Percentiles rank a stretch among this genome's conserved stretches.
Conservation (phyloP, 2,888 invertebrate species). For the Ryuthela nishihirai region DNA sequence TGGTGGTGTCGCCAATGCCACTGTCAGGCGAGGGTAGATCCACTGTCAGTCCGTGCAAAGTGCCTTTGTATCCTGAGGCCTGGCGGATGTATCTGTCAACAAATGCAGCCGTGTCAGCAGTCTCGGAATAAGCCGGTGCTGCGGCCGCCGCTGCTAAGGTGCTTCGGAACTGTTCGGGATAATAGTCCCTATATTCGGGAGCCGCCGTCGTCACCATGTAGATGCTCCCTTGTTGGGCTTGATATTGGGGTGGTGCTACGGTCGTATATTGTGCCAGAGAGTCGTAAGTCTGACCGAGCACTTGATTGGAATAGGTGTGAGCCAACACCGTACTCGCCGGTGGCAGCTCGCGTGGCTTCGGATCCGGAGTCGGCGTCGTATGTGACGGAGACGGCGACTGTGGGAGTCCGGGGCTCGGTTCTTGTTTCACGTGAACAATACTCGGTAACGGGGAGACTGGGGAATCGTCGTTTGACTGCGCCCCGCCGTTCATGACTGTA, state of each 20-base stretch:
- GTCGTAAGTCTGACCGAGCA: slow-evolving; percentile 18
- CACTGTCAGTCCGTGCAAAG: slow-evolving; percentile 63
- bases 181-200: slow-evolving; percentile 25
- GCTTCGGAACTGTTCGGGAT: slow-evolving; percentile 14
- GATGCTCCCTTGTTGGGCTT: too few species aligned
- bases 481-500: neutral
- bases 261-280: slow-evolving; percentile 14
- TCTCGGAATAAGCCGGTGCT: slow-evolving; percentile 24
- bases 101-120: slow-evolving; percentile 32
- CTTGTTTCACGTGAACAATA: slow-evolving; percentile 18
- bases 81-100: slow-evolving; percentile 41
- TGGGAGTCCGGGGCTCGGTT: slow-evolving; percentile 7
- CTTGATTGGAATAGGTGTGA: slow-evolving; percentile 16
- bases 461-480: neutral
- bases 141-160: slow-evolving; percentile 4
- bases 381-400: slow-evolving; percentile 5
- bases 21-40: slow-evolving; percentile 94
- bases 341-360: slow-evolving; percentile 9
- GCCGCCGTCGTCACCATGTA: slow-evolving; percentile 15
- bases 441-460: slow-evolving; percentile 14
- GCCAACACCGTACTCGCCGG: slow-evolving; percentile 21
- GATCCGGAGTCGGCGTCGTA: neutral
- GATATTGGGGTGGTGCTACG: slow-evolving; percentile 5
- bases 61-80: slow-evolving; percentile 26
- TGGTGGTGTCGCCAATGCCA: slow-evolving; percentile 90